Percentiles rank a stretch among this genome's conserved stretches.
Conservation (phyloP, 1,140 invertebrate species). For the Lerema accius region DNA sequence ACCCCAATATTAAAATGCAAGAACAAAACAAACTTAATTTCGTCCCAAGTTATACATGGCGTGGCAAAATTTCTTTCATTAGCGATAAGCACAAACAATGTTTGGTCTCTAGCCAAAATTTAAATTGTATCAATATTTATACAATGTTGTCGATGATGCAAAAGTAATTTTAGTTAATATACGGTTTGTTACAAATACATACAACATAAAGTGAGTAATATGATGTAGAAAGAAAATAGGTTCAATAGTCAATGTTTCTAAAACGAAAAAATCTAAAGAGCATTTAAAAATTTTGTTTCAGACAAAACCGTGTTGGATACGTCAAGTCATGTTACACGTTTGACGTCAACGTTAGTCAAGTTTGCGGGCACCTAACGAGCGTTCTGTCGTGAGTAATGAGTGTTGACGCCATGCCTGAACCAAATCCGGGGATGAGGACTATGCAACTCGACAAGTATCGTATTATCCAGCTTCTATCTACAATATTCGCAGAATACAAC, state of each 20-base stretch:
- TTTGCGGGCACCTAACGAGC: constrained; percentile 27
- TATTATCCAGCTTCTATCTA: background rate
- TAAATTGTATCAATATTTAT: constrained; percentile 5
- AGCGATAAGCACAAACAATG: constrained; percentile 13
- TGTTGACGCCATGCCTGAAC: constrained; percentile 25
- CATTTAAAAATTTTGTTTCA: background rate
- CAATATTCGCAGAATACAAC: background rate
- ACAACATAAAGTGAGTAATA: no score
- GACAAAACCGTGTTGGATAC: constrained; percentile 14
- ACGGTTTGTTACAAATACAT: no score
- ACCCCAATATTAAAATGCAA: constrained; percentile 2
- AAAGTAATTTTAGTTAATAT: no score
- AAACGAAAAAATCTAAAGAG: no score
- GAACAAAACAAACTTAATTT: constrained; percentile 9
- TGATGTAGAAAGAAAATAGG: no score
- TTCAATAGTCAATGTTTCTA: no score
- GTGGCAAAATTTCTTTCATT: constrained; percentile 21
- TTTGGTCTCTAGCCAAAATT: constrained; percentile 24
- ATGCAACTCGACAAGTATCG: background rate
- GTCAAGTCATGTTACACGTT: constrained; percentile 32
- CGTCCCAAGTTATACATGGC: constrained; percentile 4
- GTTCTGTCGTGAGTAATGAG: constrained; percentile 29
- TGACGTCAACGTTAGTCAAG: constrained; percentile 31
- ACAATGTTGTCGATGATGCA: no score
- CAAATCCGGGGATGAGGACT: constrained; percentile 14